A percentile compares a stretch with the other conserved stretches of the same genome.
phyloP scores from a whole-genome alignment of 2,888 invertebrate genomes.

The Scaptomyza polygonia region DNA sequence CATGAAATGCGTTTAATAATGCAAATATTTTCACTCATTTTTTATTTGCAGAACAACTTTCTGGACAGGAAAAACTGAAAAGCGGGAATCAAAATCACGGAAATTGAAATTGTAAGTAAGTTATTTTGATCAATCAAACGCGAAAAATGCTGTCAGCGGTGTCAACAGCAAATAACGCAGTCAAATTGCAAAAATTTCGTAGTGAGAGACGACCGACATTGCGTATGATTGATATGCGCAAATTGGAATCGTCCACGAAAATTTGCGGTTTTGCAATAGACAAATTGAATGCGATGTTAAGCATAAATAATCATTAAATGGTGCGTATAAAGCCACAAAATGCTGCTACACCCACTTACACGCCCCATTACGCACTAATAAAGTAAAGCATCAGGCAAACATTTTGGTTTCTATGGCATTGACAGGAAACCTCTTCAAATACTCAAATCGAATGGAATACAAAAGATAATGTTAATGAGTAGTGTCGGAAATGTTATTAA shows the following conservation, averaged over 20 bases:
- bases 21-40: not conserved
- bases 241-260: slow-evolving; percentile 12
- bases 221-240: slow-evolving; percentile 69
- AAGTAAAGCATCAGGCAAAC: no score
- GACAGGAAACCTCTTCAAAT: not conserved
- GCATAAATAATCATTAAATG: no score
- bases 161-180: slow-evolving; percentile 14
- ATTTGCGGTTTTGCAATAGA: slow-evolving; percentile 19
- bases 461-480: not conserved
- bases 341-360: not conserved
- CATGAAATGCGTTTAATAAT: not conserved
- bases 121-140: slow-evolving; percentile 40
- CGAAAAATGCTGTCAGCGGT: slow-evolving; percentile 52
- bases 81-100: slow-evolving; percentile 8
- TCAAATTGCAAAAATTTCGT: slow-evolving; percentile 13
- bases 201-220: slow-evolving; percentile 45
- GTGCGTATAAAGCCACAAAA: no score
- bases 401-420: slow-evolving; percentile 1
- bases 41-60: slow-evolving; percentile 33
- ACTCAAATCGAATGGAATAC: not conserved
- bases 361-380: no score
- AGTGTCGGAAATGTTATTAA: slow-evolving; percentile 37
- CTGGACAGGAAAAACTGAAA: not conserved
- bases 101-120: slow-evolving; percentile 57
- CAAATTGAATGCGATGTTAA: slow-evolving; percentile 24